Evolutionary conservation across 2,797 vertebrate genomes (phyloP).

Genomic region (Notolepis coatsorum): DNA sequence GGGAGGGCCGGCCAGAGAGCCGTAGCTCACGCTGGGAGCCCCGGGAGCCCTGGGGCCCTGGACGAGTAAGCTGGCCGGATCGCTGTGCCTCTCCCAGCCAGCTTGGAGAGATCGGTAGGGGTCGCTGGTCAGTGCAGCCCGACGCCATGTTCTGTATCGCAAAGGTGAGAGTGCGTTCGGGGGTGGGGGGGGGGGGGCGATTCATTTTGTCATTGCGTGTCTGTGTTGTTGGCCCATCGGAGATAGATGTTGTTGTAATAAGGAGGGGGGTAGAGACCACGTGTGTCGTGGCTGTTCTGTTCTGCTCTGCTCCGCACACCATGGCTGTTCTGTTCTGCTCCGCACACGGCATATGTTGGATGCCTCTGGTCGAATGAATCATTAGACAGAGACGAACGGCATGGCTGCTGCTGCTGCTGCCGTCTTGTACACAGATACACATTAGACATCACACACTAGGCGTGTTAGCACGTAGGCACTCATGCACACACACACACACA

Average conservation of each 20-base stretch:
- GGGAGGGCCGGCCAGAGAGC: slow-evolving; percentile 41
- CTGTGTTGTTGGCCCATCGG: background rate
- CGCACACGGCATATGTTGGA: background rate
- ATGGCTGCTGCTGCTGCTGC: background rate
- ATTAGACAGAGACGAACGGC: slow-evolving; percentile 4
- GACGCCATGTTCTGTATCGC: slow-evolving; percentile 70
- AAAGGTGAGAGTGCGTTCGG: slow-evolving; percentile 66
- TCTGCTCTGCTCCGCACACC: too few relatives aligned
- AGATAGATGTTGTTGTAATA: slow-evolving; percentile 26
- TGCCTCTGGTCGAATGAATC: slow-evolving; percentile 16
- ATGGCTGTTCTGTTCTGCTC: slow-evolving; percentile 1
- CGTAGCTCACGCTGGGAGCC: slow-evolving; percentile 11
- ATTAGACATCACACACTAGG: too few relatives aligned
- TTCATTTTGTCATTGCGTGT: background rate
- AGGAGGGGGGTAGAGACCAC: slow-evolving; percentile 17
- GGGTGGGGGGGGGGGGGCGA: background rate
- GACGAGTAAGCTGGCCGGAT: slow-evolving; percentile 19
- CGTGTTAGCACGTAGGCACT: too few relatives aligned
- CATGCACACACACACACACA: background rate
- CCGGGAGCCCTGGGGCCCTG: slow-evolving; percentile 1
- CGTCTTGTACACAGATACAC: background rate
- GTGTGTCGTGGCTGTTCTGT: background rate
- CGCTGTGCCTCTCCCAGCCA: background rate
- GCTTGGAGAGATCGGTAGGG: slow-evolving; percentile 9
- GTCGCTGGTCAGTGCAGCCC: slow-evolving; percentile 16